Evolutionary conservation across 2,113 vertebrate species (phyloP).

Genomic region (Mola mola): DNA sequence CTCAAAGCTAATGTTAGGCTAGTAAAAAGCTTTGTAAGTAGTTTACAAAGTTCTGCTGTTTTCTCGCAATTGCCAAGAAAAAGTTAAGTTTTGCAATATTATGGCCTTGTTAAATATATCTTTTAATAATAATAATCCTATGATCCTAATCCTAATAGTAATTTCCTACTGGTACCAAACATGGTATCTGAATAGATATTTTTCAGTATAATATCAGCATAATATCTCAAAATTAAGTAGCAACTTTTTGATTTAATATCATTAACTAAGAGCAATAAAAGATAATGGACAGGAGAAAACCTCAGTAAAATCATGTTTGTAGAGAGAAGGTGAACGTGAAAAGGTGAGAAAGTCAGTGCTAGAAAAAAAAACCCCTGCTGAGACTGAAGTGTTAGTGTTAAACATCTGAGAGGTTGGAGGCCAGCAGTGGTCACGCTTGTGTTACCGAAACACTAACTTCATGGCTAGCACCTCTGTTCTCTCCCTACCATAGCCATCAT

Average conservation of each 20-base stretch:
- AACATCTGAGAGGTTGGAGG: slow-evolving; percentile 46
- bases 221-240: too few species aligned
- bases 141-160: too few species aligned
- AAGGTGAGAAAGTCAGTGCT: slow-evolving; percentile 32
- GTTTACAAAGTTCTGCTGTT: too few species aligned
- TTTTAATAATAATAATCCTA: not conserved
- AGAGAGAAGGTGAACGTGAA: slow-evolving; percentile 28
- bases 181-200: too few species aligned
- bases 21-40: too few species aligned
- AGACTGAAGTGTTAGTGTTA: slow-evolving; percentile 36
- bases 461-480: slow-evolving; percentile 72
- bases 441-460: slow-evolving; percentile 66
- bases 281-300: not conserved
- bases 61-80: too few species aligned
- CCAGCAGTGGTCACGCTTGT: slow-evolving; percentile 55
- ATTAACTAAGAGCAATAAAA: too few species aligned
- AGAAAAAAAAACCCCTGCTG: slow-evolving; percentile 29
- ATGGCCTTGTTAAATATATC: not conserved
- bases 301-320: not conserved
- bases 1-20: too few species aligned
- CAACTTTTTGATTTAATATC: too few species aligned
- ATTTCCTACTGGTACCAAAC: too few species aligned
- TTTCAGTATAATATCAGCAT: too few species aligned
- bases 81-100: too few species aligned
- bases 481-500: slow-evolving; percentile 62